Evolutionary conservation across 1,140 invertebrate genomes (phyloP), one percentile per base, ranked within the genome.

Genomic region (Nylanderia fulva): DNA sequence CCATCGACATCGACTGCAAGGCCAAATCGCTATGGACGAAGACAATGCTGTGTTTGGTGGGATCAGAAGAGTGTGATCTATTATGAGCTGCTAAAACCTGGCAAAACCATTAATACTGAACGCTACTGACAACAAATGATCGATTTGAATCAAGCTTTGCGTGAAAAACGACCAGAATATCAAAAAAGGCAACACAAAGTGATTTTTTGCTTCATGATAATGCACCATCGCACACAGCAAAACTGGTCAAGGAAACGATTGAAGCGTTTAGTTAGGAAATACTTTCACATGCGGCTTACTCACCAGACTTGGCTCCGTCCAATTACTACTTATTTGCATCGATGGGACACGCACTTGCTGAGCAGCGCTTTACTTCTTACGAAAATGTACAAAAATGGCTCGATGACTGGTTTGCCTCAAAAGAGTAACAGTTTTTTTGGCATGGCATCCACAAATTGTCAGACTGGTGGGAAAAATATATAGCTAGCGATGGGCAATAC

Each of bases 231-330:
- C 42, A 45, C 42, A 45, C 42, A 45, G 42, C 42, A 45, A 45
- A 45, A 45, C 42, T 2, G 42, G 42, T 45, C 42, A 45, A 13
- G 13, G 42, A 15, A 45, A 45, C 11, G 42, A 45, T 45, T 13
- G 42, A 45, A 13, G 42, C 42, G 42, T 45, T 45, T 13, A 13
- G 42, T 45, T 68, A 42, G 24, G 39, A 68, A 48, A 24, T 48
- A 15, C 64, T 68, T 27, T 21, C 21, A 13, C 64, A 68, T 48
- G 24, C 42, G 42, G 11, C 63, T 48, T 68, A 68, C 24, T 68
- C 64, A 27, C 24, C 39, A 69, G 66, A 69, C n/a, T 42, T 64
- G 63, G 58, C 58, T 61, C 58, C 58, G 1, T 61, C 27, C 58
- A 27, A 61, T 29, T 61, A 61, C 1, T 1, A 61, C 6, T 8